Evolutionary conservation across 2,797 vertebrate species (phyloP), one percentile per base, ranked within the genome.

Genomic region (Thamnophis elegans): DNA sequence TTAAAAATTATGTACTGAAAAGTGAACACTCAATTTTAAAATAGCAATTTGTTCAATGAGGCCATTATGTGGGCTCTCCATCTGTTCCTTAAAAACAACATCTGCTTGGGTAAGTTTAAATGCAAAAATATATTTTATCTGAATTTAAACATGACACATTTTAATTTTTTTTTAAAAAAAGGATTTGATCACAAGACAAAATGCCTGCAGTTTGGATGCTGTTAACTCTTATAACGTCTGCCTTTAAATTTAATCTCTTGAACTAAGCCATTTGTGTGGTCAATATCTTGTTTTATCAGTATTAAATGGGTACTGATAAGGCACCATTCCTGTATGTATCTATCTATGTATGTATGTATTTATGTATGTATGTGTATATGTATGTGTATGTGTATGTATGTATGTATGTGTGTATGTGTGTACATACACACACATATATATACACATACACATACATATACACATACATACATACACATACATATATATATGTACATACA

Each of bases 61-160:
- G 62, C 93, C 91, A 14, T 89, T 78, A 92, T 36, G 59, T 20
- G 78, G 60, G 47, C 91, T 94, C 92, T 90, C 95, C 92, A 88
- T 94, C 96, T 97, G 95, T 91, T 94, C 68, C 93, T 95, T 85
- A 95, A 93, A 90, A 95, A 54, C 36, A 96, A 94, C 96, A 95
- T 95, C 94, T 96, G 94, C 53, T 96, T 93, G 94, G 56, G 85
- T 58, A 96, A 90, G 89, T 32, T 91, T 47, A 92, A 93, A 95
- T 94, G 91, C 16, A 16, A 95, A 93, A 94, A 90, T 42, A n/a
- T 90, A 85, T 22, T 94, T 91, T 60, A 55, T 89, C 89, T 94
- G 92, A 92, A 96, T 91, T 91, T 93, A 91, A 58, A 92, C 78
- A 90, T 51, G 95, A 89, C 42, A 78, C 58, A 91, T 73, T 94